A percentile compares a stretch with the other conserved stretches of the same genome.
phyloP scores from a whole-genome alignment of 2,113 vertebrate species.

The Neopipo cinnamomea region DNA sequence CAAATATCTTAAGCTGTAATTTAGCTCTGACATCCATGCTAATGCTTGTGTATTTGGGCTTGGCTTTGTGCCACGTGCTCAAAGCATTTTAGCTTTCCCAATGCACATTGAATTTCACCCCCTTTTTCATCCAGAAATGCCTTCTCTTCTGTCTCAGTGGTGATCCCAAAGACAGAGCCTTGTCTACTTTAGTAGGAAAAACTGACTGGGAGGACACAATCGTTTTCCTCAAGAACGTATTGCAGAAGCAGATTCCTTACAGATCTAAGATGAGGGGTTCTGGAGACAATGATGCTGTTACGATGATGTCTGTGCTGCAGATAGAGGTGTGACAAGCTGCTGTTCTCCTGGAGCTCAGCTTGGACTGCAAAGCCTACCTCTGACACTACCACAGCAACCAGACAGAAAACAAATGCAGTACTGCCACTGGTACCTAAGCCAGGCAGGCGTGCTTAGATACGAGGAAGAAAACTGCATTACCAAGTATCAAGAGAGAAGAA shows the following conservation, averaged over 20 bases:
- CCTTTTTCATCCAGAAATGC: not conserved
- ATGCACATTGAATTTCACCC: not conserved
- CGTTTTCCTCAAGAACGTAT: not conserved
- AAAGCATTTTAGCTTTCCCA: not conserved
- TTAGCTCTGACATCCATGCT: not conserved
- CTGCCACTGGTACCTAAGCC: not conserved
- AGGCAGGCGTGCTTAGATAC: not conserved
- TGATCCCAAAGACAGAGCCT: not conserved
- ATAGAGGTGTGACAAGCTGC: not conserved
- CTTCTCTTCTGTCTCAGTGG: not conserved
- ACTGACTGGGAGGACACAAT: not conserved
- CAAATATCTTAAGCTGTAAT: conserved; percentile 6
- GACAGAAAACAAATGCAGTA: not conserved
- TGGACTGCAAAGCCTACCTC: not conserved
- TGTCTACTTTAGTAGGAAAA: not conserved
- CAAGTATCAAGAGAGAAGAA: not conserved
- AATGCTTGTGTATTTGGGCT: not conserved
- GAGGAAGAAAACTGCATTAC: not conserved
- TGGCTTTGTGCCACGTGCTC: not conserved
- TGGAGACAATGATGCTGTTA: not conserved
- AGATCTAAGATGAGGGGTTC: not conserved
- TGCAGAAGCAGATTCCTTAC: not conserved
- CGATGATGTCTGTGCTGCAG: not conserved
- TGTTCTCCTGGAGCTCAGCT: not conserved
- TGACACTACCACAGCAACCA: not conserved